These are phyloP conservation scores for Riparia riparia DNA, from an alignment of 2,113 vertebrate genomes.

Conservation along the genomic window DNA sequence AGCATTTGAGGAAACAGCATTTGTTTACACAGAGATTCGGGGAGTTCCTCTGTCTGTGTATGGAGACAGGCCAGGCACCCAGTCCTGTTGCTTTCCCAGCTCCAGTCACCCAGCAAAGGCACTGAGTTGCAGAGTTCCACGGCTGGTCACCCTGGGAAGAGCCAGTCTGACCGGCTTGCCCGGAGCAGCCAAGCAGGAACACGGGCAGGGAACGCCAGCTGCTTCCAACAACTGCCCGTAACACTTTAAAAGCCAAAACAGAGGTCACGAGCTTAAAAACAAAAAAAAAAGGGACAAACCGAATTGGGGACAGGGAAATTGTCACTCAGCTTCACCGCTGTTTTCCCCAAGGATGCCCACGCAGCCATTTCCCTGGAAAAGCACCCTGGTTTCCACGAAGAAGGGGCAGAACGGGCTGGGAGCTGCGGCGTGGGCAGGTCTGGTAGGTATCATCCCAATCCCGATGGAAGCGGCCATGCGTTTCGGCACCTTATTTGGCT, in stretches of 20 bases:
- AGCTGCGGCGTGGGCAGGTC: slow-evolving; percentile 42
- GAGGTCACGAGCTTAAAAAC: not conserved
- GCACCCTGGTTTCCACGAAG: not conserved
- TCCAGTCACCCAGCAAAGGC: not conserved
- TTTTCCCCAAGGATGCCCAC: not conserved
- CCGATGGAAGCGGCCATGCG: slow-evolving; percentile 31
- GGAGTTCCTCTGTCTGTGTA: not conserved
- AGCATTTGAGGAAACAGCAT: not conserved
- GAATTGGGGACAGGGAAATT: accelerated
- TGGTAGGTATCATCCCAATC: slow-evolving; percentile 71
- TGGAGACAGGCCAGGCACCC: accelerated
- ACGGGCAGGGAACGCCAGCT: not conserved
- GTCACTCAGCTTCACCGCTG: accelerated
- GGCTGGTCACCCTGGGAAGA: not conserved
- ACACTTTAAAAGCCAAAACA: not conserved
- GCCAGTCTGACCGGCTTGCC: slow-evolving; percentile 46
- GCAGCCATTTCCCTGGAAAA: not conserved
- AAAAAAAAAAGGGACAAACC: not conserved
- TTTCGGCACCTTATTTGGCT: slow-evolving; percentile 82
- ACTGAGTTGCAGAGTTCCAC: not conserved
- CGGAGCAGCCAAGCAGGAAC: not conserved
- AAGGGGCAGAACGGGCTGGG: not conserved
- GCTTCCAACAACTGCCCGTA: not conserved
- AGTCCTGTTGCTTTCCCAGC: not conserved
- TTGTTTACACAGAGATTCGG: not conserved